Percentiles rank a stretch among this genome's conserved stretches.
phyloP scores from a whole-genome alignment of 1,140 invertebrate species.

The Yoshiicerus persimilis region DNA sequence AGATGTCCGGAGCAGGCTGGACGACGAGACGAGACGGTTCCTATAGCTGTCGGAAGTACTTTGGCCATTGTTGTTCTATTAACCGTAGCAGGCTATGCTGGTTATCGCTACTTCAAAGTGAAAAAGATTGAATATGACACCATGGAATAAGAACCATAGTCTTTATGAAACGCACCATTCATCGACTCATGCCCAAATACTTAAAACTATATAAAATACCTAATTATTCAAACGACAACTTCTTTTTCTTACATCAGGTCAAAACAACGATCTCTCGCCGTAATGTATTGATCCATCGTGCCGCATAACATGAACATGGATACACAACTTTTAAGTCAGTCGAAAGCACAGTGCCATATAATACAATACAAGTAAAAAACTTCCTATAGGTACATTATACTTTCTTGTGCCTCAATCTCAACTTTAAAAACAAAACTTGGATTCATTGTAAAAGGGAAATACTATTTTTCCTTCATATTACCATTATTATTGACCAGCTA shows the following conservation, averaged over 20 bases:
- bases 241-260: not conserved
- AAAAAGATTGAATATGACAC: slow-evolving; percentile 90
- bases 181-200: not conserved
- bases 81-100: slow-evolving; percentile 79
- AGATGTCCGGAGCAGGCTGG: slow-evolving; percentile 49
- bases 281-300: not conserved
- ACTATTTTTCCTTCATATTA: too few species aligned
- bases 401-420: too few species aligned
- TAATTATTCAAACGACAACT: not conserved
- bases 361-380: too few species aligned
- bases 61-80: slow-evolving; percentile 75
- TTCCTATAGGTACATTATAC: too few species aligned
- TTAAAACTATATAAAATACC: not conserved
- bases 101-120: slow-evolving; percentile 82
- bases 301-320: too few species aligned
- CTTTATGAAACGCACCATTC: not conserved
- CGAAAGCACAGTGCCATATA: too few species aligned
- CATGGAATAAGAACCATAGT: slow-evolving; percentile 71
- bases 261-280: not conserved
- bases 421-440: too few species aligned
- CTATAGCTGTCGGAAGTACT: slow-evolving; percentile 79
- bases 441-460: too few species aligned
- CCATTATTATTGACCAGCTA: too few species aligned
- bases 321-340: too few species aligned
- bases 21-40: slow-evolving; percentile 74